Evolutionary conservation across 2,113 vertebrate genomes (phyloP), one percentile per base, ranked within the genome.

Genomic region (sheep (Ovis aries)): DNA sequence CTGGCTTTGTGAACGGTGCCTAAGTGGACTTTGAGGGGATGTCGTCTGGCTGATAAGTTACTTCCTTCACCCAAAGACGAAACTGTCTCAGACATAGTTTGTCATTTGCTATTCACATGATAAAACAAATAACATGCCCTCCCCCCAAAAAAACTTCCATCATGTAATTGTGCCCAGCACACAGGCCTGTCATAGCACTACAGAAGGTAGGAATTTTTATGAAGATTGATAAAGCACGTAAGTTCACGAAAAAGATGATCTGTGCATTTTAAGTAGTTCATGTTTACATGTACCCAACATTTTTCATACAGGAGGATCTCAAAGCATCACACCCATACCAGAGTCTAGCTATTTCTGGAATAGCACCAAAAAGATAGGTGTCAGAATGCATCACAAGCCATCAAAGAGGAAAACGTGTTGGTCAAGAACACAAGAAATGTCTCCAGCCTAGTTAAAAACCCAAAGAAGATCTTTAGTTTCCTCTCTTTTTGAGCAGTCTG

Each of bases 21-120:
- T 83, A 1, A 53, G 78, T 92, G 23, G 14, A 71, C n/a, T 93
- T 84, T 6, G 10, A 88, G 94, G 94, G 14, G 29, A 29, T 4
- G 36, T 36, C 96, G 93, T 94, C 43, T 97, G 92, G 40, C 64
- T 29, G 10, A 92, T n/a, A 81, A 94, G 7, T 78, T 11, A 17
- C 60, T 98, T 98, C 92, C 71, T 89, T 95, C 67, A 80, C 90
- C 33, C 1, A 0, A 97, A 91, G 94, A 91, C 82, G 96, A 94
- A 92, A 59, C 59, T 91, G 50, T 94, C 84, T 88, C 74, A 92
- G 43, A 36, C 40, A n/a, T n/a, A 82, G 57, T 89, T 96, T 95
- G 43, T 82, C 82, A 80, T 81, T 90, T 95, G 91, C 53, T 53
- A 93, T 95, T 96, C 91, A 80, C 57, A 67, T 77, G 50, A 74